phyloP scores from a whole-genome alignment of 37 sponge, comb jelly and placozoan species.

The Agelas oroides region DNA sequence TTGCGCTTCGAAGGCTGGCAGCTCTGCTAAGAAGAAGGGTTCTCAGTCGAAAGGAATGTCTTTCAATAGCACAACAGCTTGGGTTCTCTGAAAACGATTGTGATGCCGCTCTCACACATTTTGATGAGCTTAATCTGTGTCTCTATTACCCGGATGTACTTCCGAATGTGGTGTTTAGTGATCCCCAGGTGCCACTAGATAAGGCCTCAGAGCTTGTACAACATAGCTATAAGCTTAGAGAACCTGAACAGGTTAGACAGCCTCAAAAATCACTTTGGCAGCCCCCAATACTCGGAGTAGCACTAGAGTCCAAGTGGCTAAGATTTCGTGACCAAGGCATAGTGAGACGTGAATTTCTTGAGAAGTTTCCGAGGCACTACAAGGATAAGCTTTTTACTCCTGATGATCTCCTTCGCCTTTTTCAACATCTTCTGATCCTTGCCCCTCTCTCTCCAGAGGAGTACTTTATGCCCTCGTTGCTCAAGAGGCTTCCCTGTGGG shows the following conservation, averaged over 20 bases:
- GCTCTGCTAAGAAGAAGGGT: background rate
- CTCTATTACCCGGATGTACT: too few species aligned
- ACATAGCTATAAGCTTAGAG: background rate
- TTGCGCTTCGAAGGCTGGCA: background rate
- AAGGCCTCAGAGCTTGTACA: conserved; percentile 18
- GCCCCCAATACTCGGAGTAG: too few species aligned
- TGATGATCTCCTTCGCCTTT: background rate
- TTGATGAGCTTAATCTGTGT: too few species aligned
- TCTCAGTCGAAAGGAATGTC: conserved; percentile 10
- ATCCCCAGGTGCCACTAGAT: conserved; percentile 8
- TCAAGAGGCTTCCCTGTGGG: too few species aligned
- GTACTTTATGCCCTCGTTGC: conserved; percentile 12
- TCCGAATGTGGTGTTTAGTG: background rate
- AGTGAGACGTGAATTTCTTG: background rate
- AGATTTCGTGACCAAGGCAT: conserved; percentile 16
- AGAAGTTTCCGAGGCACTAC: conserved; percentile 6
- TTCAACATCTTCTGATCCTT: background rate
- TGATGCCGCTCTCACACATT: too few species aligned
- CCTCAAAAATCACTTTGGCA: background rate
- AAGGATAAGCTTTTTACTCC: background rate
- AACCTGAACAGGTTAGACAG: too few species aligned
- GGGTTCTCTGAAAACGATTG: background rate
- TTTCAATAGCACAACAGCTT: background rate
- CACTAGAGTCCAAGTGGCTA: background rate
- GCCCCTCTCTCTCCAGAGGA: background rate